Base-by-base conservation (phyloP, 2,888 invertebrate genomes). In the Amphipyra tragopoginis region DNA sequence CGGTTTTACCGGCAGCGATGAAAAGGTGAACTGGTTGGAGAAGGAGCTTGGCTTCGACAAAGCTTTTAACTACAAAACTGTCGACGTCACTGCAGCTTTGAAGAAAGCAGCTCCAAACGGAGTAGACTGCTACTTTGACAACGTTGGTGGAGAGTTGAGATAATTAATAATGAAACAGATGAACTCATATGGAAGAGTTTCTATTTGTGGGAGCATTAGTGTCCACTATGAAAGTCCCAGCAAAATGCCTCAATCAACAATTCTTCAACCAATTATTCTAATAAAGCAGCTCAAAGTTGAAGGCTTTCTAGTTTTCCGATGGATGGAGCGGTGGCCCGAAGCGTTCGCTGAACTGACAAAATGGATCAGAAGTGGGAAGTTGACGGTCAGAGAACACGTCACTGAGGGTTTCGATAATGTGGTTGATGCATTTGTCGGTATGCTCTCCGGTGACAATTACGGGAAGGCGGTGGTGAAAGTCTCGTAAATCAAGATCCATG, bases 41-140 rank as follows among this genome's bases (percentile, higher is more conserved):
- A 90, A 96, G 7, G 96, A 96, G 29, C 86, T 97, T 0, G 96
- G 96, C 7, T 97, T 97, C 80, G 96, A 97, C 83, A 90, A 95
- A 72, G 97, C 96, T 2, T 96, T 96, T 72, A 97, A 97, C 90
- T 97, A 97, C 86, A 97, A 97, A 86, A 96, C 95, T 1, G 94
- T 88, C 4, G 87, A 96, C 76, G 75, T 96, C 13, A 80, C 85
- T 0, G 82, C 91, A 45, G 95, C 95, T n/a, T 87, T 97, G 11
- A 95, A 95, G 62, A 92, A 96, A 86, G 95, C 94, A 43, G 91
- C 75, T 7, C 78, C 72, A 6, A n/a, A 65, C 2, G 97, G 97
- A 7, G 89, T 97, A 0, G 97, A 97, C 81, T 96, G 96, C 79
- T 97, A 96, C 81, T 97, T 97, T 83, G 97, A 97, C 82, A 97